Evolutionary conservation across 2,888 invertebrate species (phyloP), one percentile per base, ranked within the genome.

Genomic region (Allacma fusca): DNA sequence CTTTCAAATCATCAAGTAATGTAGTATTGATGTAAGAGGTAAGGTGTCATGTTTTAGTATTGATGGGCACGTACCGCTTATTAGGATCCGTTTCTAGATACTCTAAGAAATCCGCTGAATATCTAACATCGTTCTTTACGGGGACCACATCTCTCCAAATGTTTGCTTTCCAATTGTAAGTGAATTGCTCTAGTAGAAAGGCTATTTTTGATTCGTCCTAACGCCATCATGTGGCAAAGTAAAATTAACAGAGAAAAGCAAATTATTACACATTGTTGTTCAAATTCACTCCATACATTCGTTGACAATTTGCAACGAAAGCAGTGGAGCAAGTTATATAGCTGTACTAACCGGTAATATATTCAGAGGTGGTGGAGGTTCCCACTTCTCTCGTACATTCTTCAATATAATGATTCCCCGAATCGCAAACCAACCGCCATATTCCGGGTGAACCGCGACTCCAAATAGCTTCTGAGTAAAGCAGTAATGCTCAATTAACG

Each of bases 351-450:
- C 81, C 24, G 59, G 62, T 44, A 82, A 74, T 7, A 82, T 68
- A 71, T 80, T 75, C 0, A 81, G 44, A 0, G 74, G 74, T 65
- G 21, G 9, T 9, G 23, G 13, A 72, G 77, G 19, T 68, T 40
- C 77, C 79, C 13, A 76, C 21, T 74, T 44, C 12, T 50, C 13
- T 9, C 73, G 50, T 12, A 86, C 28, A 65, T 85, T 82, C 69
- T 83, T 85, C 80, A 89, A 87, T 57, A 88, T 86, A 16, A 88
- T 75, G 5, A 88, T 87, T 5, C 87, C 87, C 40, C 89, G 83
- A 76, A 88, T 85, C 0, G 88, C 89, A 85, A 88, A 89, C 87
- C 89, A 89, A n/a, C 89, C 89, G 21, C 89, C 88, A 84, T 86
- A 88, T 68, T 85, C 84, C 9, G 88, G 88, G 85, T 89, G 89